Base-by-base conservation (phyloP, 2,797 vertebrate genomes). In the Eutrigla gurnardus region DNA sequence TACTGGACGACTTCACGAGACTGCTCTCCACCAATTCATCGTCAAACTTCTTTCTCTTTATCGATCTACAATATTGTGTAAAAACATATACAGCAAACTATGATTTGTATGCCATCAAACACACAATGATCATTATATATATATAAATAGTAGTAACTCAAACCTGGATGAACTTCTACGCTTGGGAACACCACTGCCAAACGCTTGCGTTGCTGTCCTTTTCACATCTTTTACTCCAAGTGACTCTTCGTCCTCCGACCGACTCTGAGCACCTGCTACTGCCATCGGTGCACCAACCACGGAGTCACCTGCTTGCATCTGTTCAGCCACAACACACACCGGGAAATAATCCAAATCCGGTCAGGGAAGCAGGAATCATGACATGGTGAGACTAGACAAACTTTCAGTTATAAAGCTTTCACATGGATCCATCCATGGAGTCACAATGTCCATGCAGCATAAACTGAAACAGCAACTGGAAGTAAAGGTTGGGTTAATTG, bases 21-120 rank as follows among this genome's bases (percentile, higher is more conserved):
- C 97, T 98, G 93, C 97, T 98, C 90, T 99, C 97, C 74, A 99
- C 97, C 80, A 99, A 89, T 82, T 98, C 97, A 89, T 98, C 97
- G 11, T 99, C 97, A 85, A 99, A 99, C 86, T 99, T 99, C 92
- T 97, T 98, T 83, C 97, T 92, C 86, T 99, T 99, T 91, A 98
- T 99, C 80, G 98, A 99, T 86, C 97, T 99, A 71, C n/a, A 77
- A 35, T 5, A 7, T 74, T 60, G 7, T 15, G n/a, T 46, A 15
- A 46, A 55, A 0, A 53, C 3, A 8, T 18, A 68, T 6, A 45
- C 17, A 45, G 15, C 6, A 15, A 3, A 25, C 25, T 25, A 25
- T 25, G 2, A 25, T 25, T 25, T 25, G 25, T 25, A 25, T 25
- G 25, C 4, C 3, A 72, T 64, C 6, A 39, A 42, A 68, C 25